Percentiles rank a stretch among this genome's conserved stretches.
These are phyloP conservation scores for Hypolimnas misippus DNA, from an alignment of 2,888 invertebrate species.

Conservation along the genomic window DNA sequence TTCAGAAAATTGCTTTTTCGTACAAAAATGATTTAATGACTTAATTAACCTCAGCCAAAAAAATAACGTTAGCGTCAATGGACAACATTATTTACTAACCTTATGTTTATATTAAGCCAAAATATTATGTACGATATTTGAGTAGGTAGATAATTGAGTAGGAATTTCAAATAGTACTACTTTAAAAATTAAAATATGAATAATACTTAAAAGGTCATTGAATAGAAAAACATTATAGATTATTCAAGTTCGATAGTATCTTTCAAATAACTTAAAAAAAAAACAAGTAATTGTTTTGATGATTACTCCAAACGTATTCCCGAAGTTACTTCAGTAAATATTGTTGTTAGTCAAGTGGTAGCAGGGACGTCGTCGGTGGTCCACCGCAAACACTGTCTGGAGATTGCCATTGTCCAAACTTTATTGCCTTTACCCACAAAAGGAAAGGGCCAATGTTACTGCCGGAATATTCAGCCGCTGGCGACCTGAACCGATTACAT, in stretches of 20 bases:
- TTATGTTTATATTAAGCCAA: not conserved
- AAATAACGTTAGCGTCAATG: not conserved
- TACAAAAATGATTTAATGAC: constrained; percentile 10
- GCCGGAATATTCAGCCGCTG: constrained; percentile 40
- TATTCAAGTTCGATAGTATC: not conserved
- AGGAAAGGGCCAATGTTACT: constrained; percentile 44
- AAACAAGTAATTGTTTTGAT: constrained; percentile 40
- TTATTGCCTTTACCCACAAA: constrained; percentile 61
- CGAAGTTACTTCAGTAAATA: constrained; percentile 42
- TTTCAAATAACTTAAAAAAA: not conserved
- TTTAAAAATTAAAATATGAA: too few relatives aligned
- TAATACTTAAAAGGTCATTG: too few relatives aligned
- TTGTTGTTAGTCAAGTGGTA: constrained; percentile 48
- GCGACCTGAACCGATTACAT: constrained; percentile 15
- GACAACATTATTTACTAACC: not conserved
- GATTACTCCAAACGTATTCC: constrained; percentile 26
- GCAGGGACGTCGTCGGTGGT: constrained; percentile 66
- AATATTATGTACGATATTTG: not conserved
- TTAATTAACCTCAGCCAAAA: not conserved
- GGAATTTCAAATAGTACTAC: not conserved
- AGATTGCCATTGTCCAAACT: constrained; percentile 65
- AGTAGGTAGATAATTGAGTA: not conserved
- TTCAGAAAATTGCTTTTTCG: not conserved
- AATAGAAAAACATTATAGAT: not conserved
- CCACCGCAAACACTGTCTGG: constrained; percentile 67